Base-by-base conservation (phyloP, 2,797 vertebrate genomes). In the Chaunax sp. region DNA sequence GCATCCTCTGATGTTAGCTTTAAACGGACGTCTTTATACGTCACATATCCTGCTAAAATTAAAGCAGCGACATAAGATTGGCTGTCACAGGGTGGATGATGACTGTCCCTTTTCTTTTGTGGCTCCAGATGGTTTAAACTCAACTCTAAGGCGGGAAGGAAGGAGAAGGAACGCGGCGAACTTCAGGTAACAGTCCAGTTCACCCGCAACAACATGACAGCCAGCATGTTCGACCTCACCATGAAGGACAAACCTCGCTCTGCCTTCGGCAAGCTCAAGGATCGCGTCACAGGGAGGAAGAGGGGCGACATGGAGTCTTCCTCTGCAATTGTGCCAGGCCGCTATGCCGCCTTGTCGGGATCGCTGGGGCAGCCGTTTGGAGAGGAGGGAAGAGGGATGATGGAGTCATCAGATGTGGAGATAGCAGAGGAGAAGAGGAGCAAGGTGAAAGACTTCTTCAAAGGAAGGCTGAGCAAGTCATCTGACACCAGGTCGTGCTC, bases 221-320 rank as follows among this genome's bases (percentile, higher is more conserved):
- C 98, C 90, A 99, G 98, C 86, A 99, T 99, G 98, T 99, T 98
- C 0, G 98, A 99, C 92, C 94, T 99, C 69, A 99, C 96, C 51
- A 60, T 95, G 68, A 97, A 97, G 88, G 97, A 99, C 84, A 98
- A 98, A 71, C 94, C 96, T 0, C 96, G 96, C 52, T 98, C 97
- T 0, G 94, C 97, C 14, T 97, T 99, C 0, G 95, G 97, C 15
- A 98, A 95, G 87, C 95, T 99, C 62, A 98, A 96, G 91, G 98
- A 99, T 76, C 97, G 97, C 7, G 90, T 99, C 91, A 97, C 95
- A 0, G 96, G 97, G 51, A 95, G 94, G 89, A 98, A 97, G 89
- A 94, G 93, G 49, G 95, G 92, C 0, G 96, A 98, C 2, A 28
- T 96, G 76, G 98, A 99, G 81, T 98, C 98, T 0, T 96, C 97